Evolutionary conservation across 1,140 invertebrate genomes (phyloP).

Genomic region (Lineus longissimus): DNA sequence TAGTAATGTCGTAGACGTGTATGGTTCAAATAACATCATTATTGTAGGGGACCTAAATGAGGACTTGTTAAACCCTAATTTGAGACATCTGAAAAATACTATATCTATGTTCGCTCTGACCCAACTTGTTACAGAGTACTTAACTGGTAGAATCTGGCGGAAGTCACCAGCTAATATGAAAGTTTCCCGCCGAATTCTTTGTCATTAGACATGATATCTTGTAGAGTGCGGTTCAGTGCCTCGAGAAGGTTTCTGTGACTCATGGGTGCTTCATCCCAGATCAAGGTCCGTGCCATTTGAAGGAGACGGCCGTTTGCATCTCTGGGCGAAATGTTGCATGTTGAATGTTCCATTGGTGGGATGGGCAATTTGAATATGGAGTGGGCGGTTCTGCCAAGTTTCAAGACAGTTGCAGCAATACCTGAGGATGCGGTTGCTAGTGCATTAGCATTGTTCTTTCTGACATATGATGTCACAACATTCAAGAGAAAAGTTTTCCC

Average conservation of each 20-base stretch:
- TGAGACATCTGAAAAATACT: no score
- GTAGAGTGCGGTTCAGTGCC: not conserved
- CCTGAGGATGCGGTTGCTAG: not conserved
- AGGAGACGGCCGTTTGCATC: not conserved
- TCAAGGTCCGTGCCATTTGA: not conserved
- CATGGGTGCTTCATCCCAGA: not conserved
- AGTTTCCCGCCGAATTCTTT: not conserved
- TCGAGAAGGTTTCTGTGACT: not conserved
- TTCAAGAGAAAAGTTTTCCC: constrained; percentile 1
- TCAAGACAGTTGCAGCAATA: not conserved
- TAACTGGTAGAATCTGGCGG: constrained; percentile 5
- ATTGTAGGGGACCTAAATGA: no score
- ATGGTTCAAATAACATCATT: no score
- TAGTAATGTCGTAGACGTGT: no score
- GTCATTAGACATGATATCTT: not conserved
- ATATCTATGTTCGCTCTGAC: no score
- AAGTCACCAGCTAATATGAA: not conserved
- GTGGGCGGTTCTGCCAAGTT: not conserved
- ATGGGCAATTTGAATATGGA: not conserved
- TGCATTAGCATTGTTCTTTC: not conserved
- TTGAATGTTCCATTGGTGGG: not conserved
- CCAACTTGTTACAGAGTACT: no score
- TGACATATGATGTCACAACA: not conserved
- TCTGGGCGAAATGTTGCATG: constrained; percentile 1
- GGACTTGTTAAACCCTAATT: no score